A percentile compares a stretch with the other conserved stretches of the same genome.
Conservation (phyloP, 2,888 invertebrate genomes). For the Operophtera brumata region DNA sequence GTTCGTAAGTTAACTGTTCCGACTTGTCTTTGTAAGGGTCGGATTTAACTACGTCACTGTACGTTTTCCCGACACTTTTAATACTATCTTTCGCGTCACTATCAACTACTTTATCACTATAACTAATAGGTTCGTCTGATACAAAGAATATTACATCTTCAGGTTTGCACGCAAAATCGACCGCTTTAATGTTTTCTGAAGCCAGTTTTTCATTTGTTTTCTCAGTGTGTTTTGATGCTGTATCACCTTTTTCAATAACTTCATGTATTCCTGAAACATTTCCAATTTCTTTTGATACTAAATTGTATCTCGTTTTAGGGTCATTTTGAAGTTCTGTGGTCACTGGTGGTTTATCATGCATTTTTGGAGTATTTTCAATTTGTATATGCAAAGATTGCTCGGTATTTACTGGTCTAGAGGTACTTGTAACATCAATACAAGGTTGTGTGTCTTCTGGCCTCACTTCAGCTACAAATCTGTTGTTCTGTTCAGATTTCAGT, state of each 20-base stretch:
- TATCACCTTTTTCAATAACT: not conserved
- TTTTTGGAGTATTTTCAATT: not conserved
- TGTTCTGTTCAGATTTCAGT: no score
- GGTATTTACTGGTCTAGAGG: not conserved
- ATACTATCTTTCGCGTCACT: conserved; percentile 17
- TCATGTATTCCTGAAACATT: not conserved
- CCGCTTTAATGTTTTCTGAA: not conserved
- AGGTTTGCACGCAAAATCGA: conserved; percentile 7
- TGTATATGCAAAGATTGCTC: not conserved
- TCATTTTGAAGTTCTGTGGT: not conserved
- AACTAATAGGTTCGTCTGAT: conserved; percentile 9
- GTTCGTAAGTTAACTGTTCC: conserved; percentile 51
- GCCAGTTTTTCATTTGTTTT: not conserved
- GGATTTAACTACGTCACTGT: conserved; percentile 47
- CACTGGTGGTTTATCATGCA: not conserved
- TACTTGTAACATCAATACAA: not conserved
- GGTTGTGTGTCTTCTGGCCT: not conserved
- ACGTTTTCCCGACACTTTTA: conserved; percentile 24
- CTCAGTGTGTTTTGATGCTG: not conserved
- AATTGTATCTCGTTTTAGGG: not conserved
- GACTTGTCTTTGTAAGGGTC: conserved; percentile 47
- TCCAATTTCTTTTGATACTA: not conserved
- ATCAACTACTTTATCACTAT: conserved; percentile 9
- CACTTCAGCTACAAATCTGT: not conserved
- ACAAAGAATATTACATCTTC: conserved; percentile 16